Evolutionary conservation across 2,888 invertebrate genomes (phyloP).

Genomic region (Cheilosia vulpina): DNA sequence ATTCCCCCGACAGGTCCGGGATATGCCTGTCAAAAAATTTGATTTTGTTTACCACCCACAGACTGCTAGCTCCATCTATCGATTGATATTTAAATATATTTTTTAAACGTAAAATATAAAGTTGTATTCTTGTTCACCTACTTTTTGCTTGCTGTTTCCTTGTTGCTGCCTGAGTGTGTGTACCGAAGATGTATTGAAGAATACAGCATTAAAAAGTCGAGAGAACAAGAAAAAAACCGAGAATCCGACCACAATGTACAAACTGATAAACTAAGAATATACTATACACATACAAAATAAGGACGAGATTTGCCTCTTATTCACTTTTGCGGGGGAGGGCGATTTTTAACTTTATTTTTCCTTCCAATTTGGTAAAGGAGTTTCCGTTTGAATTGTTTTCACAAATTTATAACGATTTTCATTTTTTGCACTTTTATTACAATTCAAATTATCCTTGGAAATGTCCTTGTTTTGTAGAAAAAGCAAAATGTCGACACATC

Average conservation of each 20-base stretch:
- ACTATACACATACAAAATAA: slow-evolving; percentile 70
- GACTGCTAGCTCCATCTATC: slow-evolving; percentile 22
- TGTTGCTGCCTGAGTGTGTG: slow-evolving; percentile 51
- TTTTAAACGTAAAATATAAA: slow-evolving; percentile 2
- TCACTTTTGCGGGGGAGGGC: slow-evolving; percentile 8
- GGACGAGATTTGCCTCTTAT: slow-evolving; percentile 57
- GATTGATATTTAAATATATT: slow-evolving; percentile 49
- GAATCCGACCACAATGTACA: slow-evolving; percentile 51
- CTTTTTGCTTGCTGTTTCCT: slow-evolving; percentile 45
- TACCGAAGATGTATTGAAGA: slow-evolving; percentile 56
- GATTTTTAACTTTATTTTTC: slow-evolving; percentile 15
- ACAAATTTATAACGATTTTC: slow-evolving; percentile 40
- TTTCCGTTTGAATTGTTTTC: slow-evolving; percentile 31
- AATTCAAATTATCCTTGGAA: slow-evolving; percentile 25
- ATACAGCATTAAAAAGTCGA: slow-evolving; percentile 9
- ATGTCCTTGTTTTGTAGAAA: slow-evolving; percentile 61
- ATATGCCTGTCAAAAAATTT: slow-evolving; percentile 20
- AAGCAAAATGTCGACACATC: slow-evolving; percentile 69
- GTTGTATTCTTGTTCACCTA: slow-evolving; percentile 55
- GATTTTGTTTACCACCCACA: slow-evolving; percentile 34
- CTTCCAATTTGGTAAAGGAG: background rate
- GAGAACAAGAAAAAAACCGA: slow-evolving; percentile 26
- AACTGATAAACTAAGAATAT: slow-evolving; percentile 70
- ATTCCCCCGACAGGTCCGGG: slow-evolving; percentile 1
- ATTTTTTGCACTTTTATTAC: slow-evolving; percentile 20